Conservation (phyloP, 2,888 invertebrate genomes). For the Malachius bipustulatus region DNA sequence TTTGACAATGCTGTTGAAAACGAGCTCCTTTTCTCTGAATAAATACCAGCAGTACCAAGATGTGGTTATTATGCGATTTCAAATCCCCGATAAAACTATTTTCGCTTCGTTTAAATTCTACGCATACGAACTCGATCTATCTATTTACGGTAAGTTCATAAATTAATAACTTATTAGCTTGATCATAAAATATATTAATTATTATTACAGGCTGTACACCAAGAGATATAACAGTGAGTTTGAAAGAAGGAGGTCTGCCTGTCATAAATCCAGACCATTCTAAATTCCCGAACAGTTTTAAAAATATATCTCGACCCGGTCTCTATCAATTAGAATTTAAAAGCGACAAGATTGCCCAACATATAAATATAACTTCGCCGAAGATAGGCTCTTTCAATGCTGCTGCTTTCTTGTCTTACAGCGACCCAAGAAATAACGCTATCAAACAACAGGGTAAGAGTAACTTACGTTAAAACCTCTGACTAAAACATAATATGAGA, state of each 20-base stretch:
- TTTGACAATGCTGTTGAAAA: conserved; percentile 22
- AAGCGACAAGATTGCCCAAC: conserved; percentile 49
- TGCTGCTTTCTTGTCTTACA: conserved; percentile 65
- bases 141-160: conserved; percentile 29
- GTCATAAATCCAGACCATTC: conserved; percentile 73
- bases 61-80: conserved; percentile 30
- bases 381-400: conserved; percentile 70
- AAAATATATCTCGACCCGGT: conserved; percentile 33
- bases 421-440: conserved; percentile 56
- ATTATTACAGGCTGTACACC: conserved; percentile 27
- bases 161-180: neutral
- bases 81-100: conserved; percentile 29
- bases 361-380: conserved; percentile 52
- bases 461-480: too few relatives aligned
- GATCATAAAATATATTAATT: too few relatives aligned
- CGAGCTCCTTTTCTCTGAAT: conserved; percentile 26
- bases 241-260: conserved; percentile 74
- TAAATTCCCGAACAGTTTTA: conserved; percentile 46
- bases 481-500: too few relatives aligned
- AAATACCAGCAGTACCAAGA: conserved; percentile 30
- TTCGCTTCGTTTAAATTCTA: conserved; percentile 32
- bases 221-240: conserved; percentile 50
- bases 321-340: conserved; percentile 46
- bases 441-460: conserved; percentile 67
- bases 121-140: conserved; percentile 29